Evolutionary conservation across 2,113 vertebrate species (phyloP).

Genomic region (Dasypus novemcinctus): DNA sequence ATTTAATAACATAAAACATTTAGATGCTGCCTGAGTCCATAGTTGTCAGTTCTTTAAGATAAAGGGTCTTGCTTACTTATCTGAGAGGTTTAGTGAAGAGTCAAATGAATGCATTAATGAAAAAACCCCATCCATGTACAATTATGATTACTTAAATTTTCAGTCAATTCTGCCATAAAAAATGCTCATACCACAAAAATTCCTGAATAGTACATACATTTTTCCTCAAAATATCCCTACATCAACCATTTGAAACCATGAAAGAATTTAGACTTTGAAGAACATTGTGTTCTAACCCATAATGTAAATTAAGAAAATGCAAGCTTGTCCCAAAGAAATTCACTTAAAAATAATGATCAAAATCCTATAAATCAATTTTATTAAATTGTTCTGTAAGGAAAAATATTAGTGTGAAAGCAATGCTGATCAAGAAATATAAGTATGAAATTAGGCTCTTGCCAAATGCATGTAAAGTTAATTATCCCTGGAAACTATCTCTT

Average conservation of each 20-base stretch:
- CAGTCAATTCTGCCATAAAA: not conserved
- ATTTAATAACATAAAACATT: not conserved
- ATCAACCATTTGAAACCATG: not conserved
- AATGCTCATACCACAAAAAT: not conserved
- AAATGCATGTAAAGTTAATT: conserved; percentile 42
- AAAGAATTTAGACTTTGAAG: not conserved
- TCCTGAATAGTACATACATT: not conserved
- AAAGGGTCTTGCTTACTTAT: not conserved
- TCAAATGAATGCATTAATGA: not conserved
- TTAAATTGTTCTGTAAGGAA: not conserved
- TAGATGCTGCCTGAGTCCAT: not conserved
- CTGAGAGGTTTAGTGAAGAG: not conserved
- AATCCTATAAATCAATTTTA: not conserved
- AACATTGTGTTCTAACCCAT: not conserved
- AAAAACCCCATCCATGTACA: not conserved
- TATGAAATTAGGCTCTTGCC: not conserved
- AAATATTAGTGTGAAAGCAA: conserved; percentile 35
- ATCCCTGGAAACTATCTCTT: not conserved
- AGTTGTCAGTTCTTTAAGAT: not conserved
- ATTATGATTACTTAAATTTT: not conserved
- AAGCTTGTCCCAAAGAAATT: not conserved
- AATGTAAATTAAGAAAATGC: not conserved
- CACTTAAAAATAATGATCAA: conserved; percentile 11
- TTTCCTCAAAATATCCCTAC: not conserved
- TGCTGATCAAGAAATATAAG: not conserved